Evolutionary conservation across 2,888 invertebrate species (phyloP).

Genomic region (Tetramorium bicarinatum): DNA sequence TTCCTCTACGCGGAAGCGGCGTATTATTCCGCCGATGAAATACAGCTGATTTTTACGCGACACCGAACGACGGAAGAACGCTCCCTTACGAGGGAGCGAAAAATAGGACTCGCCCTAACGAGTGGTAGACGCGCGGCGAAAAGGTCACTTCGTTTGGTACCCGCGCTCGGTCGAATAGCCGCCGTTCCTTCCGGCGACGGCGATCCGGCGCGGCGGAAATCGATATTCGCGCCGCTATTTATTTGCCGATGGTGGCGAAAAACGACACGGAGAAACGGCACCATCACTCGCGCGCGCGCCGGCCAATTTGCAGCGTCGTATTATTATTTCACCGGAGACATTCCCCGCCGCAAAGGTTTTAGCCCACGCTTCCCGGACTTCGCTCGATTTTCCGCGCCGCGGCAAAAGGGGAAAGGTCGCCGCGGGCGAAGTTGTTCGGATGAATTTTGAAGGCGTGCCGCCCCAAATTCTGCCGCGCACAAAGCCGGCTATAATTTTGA

Average conservation of each 20-base stretch:
- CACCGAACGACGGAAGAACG: too few relatives aligned
- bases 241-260: constrained; percentile 1
- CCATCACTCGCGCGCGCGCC: constrained; percentile 9
- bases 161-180: not conserved
- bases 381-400: not conserved
- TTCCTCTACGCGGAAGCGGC: too few relatives aligned
- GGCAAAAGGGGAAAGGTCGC: constrained; percentile 24
- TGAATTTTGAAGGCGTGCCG: constrained; percentile 24
- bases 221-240: constrained; percentile 36
- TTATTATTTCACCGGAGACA: constrained; percentile 11
- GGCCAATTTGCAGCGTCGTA: constrained; percentile 31
- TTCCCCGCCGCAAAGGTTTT: constrained; percentile 1
- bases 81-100: not conserved
- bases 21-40: not conserved
- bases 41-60: not conserved
- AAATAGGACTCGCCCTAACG: not conserved
- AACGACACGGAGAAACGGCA: not conserved
- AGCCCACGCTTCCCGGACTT: constrained; percentile 22
- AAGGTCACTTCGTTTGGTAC: constrained; percentile 31
- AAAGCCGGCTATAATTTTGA: constrained; percentile 25
- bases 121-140: not conserved
- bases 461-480: not conserved
- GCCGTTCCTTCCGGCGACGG: not conserved
- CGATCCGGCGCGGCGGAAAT: not conserved
- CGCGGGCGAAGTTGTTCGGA: not conserved